Evolutionary conservation across 1,140 invertebrate genomes (phyloP).

Genomic region (Drosophila lowei): DNA sequence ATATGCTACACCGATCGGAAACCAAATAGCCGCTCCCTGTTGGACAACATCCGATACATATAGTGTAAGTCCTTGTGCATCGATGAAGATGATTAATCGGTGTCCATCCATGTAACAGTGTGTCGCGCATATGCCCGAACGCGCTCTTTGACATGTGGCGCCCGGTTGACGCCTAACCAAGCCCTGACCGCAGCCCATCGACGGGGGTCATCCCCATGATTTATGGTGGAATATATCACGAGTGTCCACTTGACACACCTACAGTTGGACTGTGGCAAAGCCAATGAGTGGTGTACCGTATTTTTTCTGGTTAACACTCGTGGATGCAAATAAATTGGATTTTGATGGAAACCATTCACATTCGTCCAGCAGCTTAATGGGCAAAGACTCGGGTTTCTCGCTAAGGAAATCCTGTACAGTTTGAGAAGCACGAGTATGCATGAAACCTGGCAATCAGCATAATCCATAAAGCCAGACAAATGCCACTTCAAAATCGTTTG

Average conservation of each 20-base stretch:
- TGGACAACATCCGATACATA: not conserved
- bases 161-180: slow-evolving; percentile 29
- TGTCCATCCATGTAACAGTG: slow-evolving; percentile 5
- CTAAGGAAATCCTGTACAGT: too few relatives aligned
- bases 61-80: not conserved
- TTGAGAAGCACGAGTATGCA: too few relatives aligned
- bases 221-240: slow-evolving; percentile 21
- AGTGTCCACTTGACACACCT: not conserved
- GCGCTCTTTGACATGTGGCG: slow-evolving; percentile 42
- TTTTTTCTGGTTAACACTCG: not conserved
- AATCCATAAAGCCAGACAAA: too few relatives aligned
- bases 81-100: slow-evolving; percentile 35
- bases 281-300: too few relatives aligned
- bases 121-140: not conserved
- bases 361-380: too few relatives aligned
- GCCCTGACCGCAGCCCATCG: slow-evolving; percentile 5
- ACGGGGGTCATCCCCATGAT: slow-evolving; percentile 7
- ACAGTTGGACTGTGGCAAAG: not conserved
- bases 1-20: slow-evolving; percentile 19
- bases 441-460: too few relatives aligned
- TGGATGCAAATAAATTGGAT: too few relatives aligned
- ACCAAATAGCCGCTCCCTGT: slow-evolving; percentile 21
- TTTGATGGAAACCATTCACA: too few relatives aligned
- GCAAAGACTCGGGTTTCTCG: too few relatives aligned
- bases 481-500: too few relatives aligned